A percentile compares a stretch with the other conserved stretches of the same genome.
These are phyloP conservation scores for Oscheius sp. DNA, from an alignment of 2,888 invertebrate genomes.

Conservation along the genomic window DNA sequence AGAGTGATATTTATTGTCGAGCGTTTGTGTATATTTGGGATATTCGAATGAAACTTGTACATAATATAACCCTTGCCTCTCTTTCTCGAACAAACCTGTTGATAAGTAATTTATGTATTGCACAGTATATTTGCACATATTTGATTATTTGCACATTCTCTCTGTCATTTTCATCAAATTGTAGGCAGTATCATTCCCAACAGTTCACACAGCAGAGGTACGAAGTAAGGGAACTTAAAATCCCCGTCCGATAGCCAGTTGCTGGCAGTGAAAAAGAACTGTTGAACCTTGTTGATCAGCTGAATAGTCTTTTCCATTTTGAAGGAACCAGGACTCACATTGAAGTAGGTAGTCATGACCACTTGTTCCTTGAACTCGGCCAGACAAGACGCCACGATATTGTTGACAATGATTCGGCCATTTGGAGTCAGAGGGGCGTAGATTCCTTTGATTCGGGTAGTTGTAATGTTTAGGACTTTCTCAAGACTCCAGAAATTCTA, in stretches of 20 bases:
- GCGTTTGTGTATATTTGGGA: too few species aligned
- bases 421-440: constrained; percentile 6
- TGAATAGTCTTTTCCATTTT: not conserved
- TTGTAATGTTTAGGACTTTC: not conserved
- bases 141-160: too few species aligned
- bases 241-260: too few species aligned
- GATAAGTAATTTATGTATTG: too few species aligned
- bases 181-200: too few species aligned
- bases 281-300: not conserved
- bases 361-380: not conserved
- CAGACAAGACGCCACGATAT: not conserved
- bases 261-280: not conserved
- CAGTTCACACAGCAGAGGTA: too few species aligned
- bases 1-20: constrained; percentile 14
- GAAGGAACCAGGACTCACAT: not conserved
- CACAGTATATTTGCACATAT: too few species aligned
- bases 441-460: not conserved
- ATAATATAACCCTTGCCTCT: too few species aligned
- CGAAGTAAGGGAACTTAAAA: too few species aligned
- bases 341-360: not conserved
- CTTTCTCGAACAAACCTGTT: too few species aligned
- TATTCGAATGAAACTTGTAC: too few species aligned
- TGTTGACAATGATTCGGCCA: not conserved
- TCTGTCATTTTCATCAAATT: too few species aligned
- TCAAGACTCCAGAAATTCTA: not conserved